These are phyloP conservation scores for Herpailurus yagouaroundi DNA, from an alignment of 2,113 vertebrate species.

Conservation along the genomic window DNA sequence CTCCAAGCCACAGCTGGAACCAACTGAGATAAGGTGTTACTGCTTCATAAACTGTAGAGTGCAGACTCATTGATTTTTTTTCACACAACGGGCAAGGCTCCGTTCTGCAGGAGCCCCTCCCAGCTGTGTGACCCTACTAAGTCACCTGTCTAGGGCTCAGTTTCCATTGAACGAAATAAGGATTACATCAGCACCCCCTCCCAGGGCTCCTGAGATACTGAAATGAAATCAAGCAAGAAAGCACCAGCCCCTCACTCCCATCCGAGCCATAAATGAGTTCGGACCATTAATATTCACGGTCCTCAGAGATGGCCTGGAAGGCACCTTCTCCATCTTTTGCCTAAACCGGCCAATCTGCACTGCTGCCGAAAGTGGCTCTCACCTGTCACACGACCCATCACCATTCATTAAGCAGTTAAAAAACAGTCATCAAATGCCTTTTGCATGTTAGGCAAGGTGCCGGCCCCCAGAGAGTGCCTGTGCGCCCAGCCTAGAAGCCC, in stretches of 20 bases:
- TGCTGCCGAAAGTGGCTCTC: neutral
- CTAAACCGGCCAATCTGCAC: neutral
- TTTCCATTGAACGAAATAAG: neutral
- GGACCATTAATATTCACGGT: accelerated
- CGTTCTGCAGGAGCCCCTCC: neutral
- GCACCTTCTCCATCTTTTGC: neutral
- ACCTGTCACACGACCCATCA: no score
- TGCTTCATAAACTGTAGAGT: accelerated
- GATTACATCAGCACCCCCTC: neutral
- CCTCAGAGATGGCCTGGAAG: accelerated
- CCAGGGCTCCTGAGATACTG: neutral
- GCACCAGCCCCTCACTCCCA: neutral
- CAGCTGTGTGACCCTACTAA: neutral
- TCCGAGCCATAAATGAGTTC: neutral
- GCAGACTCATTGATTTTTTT: accelerated
- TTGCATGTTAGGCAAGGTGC: neutral
- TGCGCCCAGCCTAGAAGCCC: neutral
- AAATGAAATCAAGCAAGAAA: neutral
- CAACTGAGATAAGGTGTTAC: accelerated
- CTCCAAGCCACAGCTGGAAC: neutral
- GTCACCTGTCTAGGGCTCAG: neutral
- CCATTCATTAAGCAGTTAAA: neutral
- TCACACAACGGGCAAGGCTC: accelerated
- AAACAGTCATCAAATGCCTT: neutral
- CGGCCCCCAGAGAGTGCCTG: neutral